phyloP scores from a whole-genome alignment of 2,113 vertebrate genomes.

The Gymnogyps californianus region DNA sequence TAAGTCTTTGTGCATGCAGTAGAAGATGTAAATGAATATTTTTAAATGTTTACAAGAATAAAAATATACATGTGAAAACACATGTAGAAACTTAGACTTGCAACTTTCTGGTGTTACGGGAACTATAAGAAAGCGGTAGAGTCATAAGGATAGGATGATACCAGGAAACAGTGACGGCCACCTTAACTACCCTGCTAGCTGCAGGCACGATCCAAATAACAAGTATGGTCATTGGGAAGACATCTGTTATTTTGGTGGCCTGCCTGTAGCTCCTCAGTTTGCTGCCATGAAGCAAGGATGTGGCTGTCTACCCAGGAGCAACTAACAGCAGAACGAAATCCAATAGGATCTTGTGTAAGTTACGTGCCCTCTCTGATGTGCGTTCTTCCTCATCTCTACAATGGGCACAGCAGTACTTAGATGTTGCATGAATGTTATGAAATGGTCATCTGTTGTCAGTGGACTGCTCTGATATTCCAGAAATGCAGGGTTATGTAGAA shows the following conservation, averaged over 20 bases:
- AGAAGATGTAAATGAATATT: neutral
- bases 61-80: neutral
- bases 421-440: neutral
- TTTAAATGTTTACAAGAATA: neutral
- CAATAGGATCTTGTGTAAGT: neutral
- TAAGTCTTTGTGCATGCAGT: neutral
- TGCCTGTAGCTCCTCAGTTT: neutral
- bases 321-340: neutral
- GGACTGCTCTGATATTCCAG: neutral
- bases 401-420: neutral
- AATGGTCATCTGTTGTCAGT: neutral
- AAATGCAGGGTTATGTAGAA: neutral
- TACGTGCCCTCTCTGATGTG: accelerated
- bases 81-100: neutral
- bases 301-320: neutral
- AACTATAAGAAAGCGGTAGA: neutral
- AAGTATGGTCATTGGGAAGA: neutral
- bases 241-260: neutral
- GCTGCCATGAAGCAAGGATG: neutral
- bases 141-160: neutral
- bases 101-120: neutral
- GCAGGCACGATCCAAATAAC: neutral
- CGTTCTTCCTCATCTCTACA: neutral
- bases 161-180: accelerated
- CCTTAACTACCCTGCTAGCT: neutral